Conservation (phyloP, 2,888 invertebrate species). For the Epistrophe eligans region DNA sequence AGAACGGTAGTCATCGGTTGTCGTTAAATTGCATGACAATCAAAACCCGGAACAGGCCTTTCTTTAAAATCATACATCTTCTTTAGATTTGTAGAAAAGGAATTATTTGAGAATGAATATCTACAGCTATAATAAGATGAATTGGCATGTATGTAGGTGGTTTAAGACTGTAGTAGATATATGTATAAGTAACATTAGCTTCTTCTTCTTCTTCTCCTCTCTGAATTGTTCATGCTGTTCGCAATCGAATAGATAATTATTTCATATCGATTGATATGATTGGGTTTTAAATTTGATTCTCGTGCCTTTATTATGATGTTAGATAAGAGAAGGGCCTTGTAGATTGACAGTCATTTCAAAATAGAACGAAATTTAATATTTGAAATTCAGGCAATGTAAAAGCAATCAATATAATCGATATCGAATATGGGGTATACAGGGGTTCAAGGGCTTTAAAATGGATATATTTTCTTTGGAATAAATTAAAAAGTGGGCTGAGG, state of each 20-base stretch:
- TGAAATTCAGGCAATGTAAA: slow-evolving; percentile 43
- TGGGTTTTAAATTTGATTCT: slow-evolving; percentile 42
- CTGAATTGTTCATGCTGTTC: slow-evolving; percentile 22
- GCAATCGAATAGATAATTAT: slow-evolving; percentile 61
- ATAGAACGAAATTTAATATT: slow-evolving; percentile 29
- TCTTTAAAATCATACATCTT: slow-evolving; percentile 26
- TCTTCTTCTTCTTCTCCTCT: neutral
- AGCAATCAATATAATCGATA: slow-evolving; percentile 48
- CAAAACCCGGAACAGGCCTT: slow-evolving; percentile 24
- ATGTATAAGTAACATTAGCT: slow-evolving; percentile 39
- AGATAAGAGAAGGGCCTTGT: neutral
- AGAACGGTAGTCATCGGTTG: slow-evolving; percentile 52
- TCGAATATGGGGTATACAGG: neutral
- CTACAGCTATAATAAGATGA: neutral
- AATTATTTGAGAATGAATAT: slow-evolving; percentile 37
- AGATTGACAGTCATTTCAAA: slow-evolving; percentile 11
- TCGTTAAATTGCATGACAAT: slow-evolving; percentile 68
- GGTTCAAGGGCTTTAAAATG: neutral
- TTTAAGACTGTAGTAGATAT: slow-evolving; percentile 27
- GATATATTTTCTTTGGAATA: neutral
- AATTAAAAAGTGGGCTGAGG: neutral
- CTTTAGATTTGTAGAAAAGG: slow-evolving; percentile 15
- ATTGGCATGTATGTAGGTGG: neutral
- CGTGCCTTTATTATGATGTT: neutral
- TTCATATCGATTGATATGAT: slow-evolving; percentile 61